Conservation (phyloP, 2,113 vertebrate genomes). For the Butorides virescens region DNA sequence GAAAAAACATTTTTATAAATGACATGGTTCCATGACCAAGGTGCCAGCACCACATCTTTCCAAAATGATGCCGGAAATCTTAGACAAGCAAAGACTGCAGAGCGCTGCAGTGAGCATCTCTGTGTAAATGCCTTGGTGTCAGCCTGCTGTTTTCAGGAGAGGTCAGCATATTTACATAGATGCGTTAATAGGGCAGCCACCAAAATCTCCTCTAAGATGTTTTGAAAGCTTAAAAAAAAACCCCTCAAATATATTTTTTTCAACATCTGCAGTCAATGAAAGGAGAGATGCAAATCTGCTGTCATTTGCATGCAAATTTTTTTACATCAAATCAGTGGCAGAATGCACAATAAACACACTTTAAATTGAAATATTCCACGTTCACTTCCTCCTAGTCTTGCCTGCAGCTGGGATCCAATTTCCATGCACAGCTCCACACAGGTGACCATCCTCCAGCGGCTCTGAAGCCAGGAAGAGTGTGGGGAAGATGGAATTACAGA, state of each 20-base stretch:
- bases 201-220: constrained; percentile 38
- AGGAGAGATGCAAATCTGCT: constrained; percentile 62
- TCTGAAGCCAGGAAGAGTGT: constrained; percentile 52
- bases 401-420: constrained; percentile 61
- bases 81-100: neutral
- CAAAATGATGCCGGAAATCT: neutral
- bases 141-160: constrained; percentile 21
- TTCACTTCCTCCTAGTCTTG: constrained; percentile 60
- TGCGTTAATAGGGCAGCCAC: neutral
- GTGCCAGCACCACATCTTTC: neutral
- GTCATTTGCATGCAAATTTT: constrained; percentile 66
- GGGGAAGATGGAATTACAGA: constrained; percentile 56
- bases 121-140: neutral
- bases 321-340: constrained; percentile 62
- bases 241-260: neutral
- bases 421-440: constrained; percentile 42
- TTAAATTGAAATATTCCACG: constrained; percentile 58
- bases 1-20: neutral
- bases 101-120: neutral
- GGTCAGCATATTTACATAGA: constrained; percentile 41
- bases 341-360: constrained; percentile 64
- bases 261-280: constrained; percentile 67
- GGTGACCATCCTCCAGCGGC: constrained; percentile 41
- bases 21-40: rapidly evolving
- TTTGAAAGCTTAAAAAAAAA: constrained; percentile 8